A percentile compares a stretch with the other conserved stretches of the same genome.
Conservation (phyloP, 2,113 vertebrate genomes). For the Pachycephala philippinensis region DNA sequence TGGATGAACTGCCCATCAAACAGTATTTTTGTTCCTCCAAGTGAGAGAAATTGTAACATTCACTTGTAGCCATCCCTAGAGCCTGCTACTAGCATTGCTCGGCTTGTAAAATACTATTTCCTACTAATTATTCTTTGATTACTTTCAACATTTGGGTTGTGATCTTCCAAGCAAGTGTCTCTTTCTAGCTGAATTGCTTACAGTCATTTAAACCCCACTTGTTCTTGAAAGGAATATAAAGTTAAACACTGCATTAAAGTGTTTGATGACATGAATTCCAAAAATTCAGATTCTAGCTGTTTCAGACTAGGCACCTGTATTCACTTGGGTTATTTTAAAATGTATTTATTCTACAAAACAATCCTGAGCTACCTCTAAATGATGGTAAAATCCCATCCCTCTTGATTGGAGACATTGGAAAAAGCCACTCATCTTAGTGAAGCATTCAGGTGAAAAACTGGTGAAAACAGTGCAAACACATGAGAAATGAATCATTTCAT, state of each 20-base stretch:
- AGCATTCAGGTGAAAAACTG: neutral
- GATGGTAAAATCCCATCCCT: neutral
- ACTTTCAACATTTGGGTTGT: neutral
- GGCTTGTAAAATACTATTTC: neutral
- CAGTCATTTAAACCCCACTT: neutral
- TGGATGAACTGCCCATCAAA: neutral
- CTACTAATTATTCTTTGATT: neutral
- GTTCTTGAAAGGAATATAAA: neutral
- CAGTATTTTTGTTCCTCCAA: neutral
- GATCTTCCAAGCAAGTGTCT: neutral
- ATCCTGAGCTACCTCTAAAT: neutral
- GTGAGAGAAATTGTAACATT: neutral
- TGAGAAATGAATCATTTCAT: neutral
- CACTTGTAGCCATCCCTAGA: neutral
- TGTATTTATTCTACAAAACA: neutral
- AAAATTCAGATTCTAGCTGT: neutral
- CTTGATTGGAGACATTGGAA: neutral
- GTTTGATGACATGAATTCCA: neutral
- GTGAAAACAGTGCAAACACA: neutral
- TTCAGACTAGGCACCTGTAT: neutral
- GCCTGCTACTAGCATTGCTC: neutral
- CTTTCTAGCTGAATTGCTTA: neutral
- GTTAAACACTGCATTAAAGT: neutral
- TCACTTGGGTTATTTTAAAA: neutral
- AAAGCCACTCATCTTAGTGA: neutral